These are phyloP conservation scores for Phoeniculus purpureus DNA, from an alignment of 2,797 vertebrate species.

Conservation along the genomic window DNA sequence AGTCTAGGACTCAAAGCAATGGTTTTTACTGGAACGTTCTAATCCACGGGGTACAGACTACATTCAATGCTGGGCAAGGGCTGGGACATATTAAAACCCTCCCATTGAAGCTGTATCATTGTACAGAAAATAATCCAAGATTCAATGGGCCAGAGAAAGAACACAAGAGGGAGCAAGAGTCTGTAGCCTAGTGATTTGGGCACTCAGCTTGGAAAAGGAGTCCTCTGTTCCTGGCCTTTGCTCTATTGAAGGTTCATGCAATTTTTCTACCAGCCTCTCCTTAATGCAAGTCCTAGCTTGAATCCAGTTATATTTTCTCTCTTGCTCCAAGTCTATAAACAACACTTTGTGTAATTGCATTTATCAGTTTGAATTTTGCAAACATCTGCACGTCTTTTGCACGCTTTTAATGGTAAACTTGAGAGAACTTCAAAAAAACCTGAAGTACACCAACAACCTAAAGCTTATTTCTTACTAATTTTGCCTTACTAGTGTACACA, in stretches of 20 bases:
- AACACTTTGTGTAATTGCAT: background rate
- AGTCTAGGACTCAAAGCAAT: background rate
- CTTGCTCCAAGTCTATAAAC: background rate
- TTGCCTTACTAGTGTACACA: background rate
- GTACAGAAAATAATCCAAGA: conserved; percentile 39
- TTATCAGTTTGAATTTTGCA: background rate
- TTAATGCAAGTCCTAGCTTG: background rate
- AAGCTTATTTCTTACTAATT: background rate
- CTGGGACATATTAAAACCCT: background rate
- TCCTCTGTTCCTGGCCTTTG: conserved; percentile 7
- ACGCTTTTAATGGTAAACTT: background rate
- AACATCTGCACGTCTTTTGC: background rate
- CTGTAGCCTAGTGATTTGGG: conserved; percentile 66
- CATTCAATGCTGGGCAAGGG: background rate
- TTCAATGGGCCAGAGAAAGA: conserved; percentile 59
- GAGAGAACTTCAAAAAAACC: background rate
- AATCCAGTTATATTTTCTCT: background rate
- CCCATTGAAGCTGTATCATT: background rate
- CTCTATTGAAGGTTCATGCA: background rate
- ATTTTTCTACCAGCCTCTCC: background rate
- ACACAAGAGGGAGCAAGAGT: conserved; percentile 74
- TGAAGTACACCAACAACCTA: background rate
- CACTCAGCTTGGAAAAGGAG: conserved; percentile 38
- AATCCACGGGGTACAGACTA: background rate
- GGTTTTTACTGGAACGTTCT: background rate